Base-by-base conservation (phyloP, 2,888 invertebrate species). In the Petrophora chlorosata region DNA sequence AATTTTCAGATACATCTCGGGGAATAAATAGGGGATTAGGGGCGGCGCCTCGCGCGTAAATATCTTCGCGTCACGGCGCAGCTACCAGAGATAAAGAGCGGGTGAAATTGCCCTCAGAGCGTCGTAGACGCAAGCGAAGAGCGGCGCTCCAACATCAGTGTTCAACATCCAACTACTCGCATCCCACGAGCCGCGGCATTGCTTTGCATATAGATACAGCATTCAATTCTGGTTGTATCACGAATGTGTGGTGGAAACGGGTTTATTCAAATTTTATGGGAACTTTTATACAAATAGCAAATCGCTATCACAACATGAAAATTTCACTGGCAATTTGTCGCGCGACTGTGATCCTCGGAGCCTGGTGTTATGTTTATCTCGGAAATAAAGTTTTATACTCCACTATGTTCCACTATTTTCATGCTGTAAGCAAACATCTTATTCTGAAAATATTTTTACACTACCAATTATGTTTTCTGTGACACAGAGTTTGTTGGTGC, bases 1-100 rank as follows among this genome's bases (percentile, higher is more conserved):
- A 88, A 89, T 90, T 90, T 89, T 86, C 87, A 87, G 88, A 90
- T 89, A 89, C 86, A 87, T 89, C 85, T 85, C 82, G 67, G 75
- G 76, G 86, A 85, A 89, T 88, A 89, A 89, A 89, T 88, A 89
- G 89, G 80, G 85, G 89, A 87, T 90, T 89, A 88, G 78, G 85
- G 85, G 79, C 69, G 82, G 79, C 78, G 83, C 73, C 74, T 76
- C 66, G 73, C 76, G 83, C 87, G 88, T 90, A 89, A 89, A 90
- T 89, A 90, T 86, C 81, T 71, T 73, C 73, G 81, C 83, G 86
- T 85, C 86, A 85, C 79, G 81, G 68, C 73, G 65, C 64, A 63
- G 78, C 74, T 64, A 70, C 69, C 71, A 71, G 63, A 81, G 88
- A 87, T 87, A 89, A 89, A 35, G 85, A 56, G 71, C 71, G 72